Evolutionary conservation across 2,113 vertebrate genomes (phyloP).

Genomic region (Suncus etruscus): DNA sequence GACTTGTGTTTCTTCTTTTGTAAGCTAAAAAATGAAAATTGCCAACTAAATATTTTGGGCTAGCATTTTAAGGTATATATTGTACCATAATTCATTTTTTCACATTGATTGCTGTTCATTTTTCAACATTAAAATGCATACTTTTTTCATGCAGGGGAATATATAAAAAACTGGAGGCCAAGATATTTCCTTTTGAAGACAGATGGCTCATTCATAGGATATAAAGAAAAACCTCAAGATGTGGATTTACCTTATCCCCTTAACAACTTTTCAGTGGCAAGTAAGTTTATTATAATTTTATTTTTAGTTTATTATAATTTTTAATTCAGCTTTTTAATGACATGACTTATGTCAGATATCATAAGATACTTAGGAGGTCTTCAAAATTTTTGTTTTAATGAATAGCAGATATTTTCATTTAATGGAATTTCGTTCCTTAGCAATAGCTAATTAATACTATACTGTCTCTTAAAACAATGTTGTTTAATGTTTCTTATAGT

Average conservation of each 20-base stretch:
- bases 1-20: conserved; percentile 74
- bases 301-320: conserved; percentile 76
- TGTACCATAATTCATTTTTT: conserved; percentile 69
- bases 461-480: background rate
- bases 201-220: conserved; percentile 99
- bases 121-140: conserved; percentile 77
- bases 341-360: background rate
- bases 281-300: conserved; percentile 87
- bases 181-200: conserved; percentile 99
- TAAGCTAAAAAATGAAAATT: conserved; percentile 75
- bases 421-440: conserved; percentile 15
- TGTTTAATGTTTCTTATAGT: conserved; percentile 27
- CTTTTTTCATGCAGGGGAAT: conserved; percentile 92
- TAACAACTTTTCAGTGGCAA: conserved; percentile 99
- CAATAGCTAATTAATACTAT: background rate
- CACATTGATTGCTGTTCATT: conserved; percentile 66
- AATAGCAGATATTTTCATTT: conserved; percentile 26
- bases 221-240: conserved; percentile 99
- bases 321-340: conserved; percentile 45
- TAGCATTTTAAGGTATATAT: conserved; percentile 62
- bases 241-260: conserved; percentile 98
- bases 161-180: conserved; percentile 99
- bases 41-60: conserved; percentile 66
- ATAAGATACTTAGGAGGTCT: conserved; percentile 5
- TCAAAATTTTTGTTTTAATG: conserved; percentile 12